Evolutionary conservation across 2,113 vertebrate species (phyloP), one percentile per base, ranked within the genome.

Genomic region (Psittacus erithacus): DNA sequence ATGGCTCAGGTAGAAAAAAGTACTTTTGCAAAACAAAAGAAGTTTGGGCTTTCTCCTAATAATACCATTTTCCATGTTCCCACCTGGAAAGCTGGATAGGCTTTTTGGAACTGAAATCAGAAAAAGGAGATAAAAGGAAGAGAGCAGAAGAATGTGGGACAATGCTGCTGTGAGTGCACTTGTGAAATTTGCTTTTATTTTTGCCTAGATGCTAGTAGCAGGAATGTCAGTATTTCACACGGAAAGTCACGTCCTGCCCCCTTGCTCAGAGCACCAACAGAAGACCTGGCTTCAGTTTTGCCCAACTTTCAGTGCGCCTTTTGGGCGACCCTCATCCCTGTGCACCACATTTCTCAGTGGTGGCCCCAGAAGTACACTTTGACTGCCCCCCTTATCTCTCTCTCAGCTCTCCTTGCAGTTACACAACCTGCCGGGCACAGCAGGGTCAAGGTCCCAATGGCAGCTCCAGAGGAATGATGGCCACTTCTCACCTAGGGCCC

Each of bases 311-410:
- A 4, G 0, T n/a, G 9, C 64, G 62, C 39, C 31, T 7, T 39
- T 14, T 29, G 16, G 11, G 4, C 3, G 11, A 46, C 23, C 28
- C 38, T 81, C 3, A 0, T 16, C 24, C 11, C 18, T 3, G 1
- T 35, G 49, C 9, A 4, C 33, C 24, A 46, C 4, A 0, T 50
- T 70, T 52, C 31, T 59, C 81, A 2, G 0, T 0, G 3, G 35
- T 7, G 20, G 33, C 50, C 43, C 38, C 24, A 50, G 22, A 13
- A 44, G 14, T 46, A 35, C 1, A 0, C 44, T 69, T 14, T 3
- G 2, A 28, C 43, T 2, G 0, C 50, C 27, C 5, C 3, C 9
- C 16, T 86, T 59, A 24, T 33, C 11, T 69, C 2, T 43, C 44
- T 52, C 4, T 2, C 18, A 39, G 10, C 24, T 64, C 76, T 39